Evolutionary conservation across 2,888 invertebrate species (phyloP), one percentile per base, ranked within the genome.

Genomic region (Apocheima hispidaria): DNA sequence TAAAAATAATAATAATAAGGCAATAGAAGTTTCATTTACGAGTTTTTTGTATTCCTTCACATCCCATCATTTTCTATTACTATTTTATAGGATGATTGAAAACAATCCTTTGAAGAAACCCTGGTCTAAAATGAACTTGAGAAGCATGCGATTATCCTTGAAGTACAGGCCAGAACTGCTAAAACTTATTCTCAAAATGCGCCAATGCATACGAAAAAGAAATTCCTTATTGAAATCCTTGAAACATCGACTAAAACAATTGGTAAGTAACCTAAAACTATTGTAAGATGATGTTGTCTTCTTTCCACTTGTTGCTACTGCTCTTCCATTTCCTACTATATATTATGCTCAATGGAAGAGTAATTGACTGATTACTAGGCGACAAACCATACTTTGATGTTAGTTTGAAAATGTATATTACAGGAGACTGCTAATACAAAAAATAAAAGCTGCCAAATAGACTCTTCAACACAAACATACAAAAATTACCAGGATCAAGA

Each of bases 151-250:
- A 3, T 63, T 87, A 26, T 89, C 91, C 62, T 77, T 95, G 28
- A 86, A 87, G 72, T 93, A 94, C 66, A 91, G 94, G 63, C 96
- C 96, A 9, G 93, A 95, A 70, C 90, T 95, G 14, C 68, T 94
- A 33, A 87, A 89, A 66, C 93, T 94, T 57, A 93, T 96, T 69
- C 76, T 93, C 40, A 93, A 93, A 74, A 90, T 96, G 77, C 93
- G 94, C 60, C 89, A 89, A 30, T 88, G 87, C 61, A 92, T 95
- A 40, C 88, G 86, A 54, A 90, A 88, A 71, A 95, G 95, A 74
- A 93, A 93, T 30, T 90, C 87, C 59, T 92, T 94, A 68, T 81
- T 96, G 46, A 88, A 87, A 54, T 94, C 94, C 72, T 86, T 95
- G 52, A 94, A 94, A 77, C 84, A 88, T n/a, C 94, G 93, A 75